Base-by-base conservation (phyloP, 2,797 vertebrate species). In the Tamandua tetradactyla region DNA sequence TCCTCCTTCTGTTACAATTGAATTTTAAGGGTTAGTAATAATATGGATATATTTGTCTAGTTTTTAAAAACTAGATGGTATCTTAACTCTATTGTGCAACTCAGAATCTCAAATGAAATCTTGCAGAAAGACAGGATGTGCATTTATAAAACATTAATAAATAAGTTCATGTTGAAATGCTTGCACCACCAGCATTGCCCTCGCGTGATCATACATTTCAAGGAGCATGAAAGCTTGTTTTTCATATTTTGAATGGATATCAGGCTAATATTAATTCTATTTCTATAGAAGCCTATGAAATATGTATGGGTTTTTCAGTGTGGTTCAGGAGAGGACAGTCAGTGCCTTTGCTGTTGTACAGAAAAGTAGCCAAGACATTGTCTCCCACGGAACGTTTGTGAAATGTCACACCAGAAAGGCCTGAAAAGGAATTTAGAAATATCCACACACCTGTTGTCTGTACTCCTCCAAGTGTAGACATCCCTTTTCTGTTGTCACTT, bases 1-100 rank as follows among this genome's bases (percentile, higher is more conserved):
- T 40, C 59, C 47, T 82, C 12, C 27, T 10, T 30, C 47, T n/a
- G 22, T 42, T 68, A 81, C 30, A 93, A 49, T 69, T 84, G 44
- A 80, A 57, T 69, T 80, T 92, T 84, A 87, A 88, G 83, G 68
- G 42, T 91, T 84, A 74, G 86, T 94, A 81, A 71, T 69, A 71
- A 71, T 66, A 27, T 23, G 55, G 32, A 10, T 66, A 17, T 25
- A 32, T 78, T 72, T 82, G 78, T 64, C 27, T 78, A 59, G n/a
- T 40, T 84, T 76, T 83, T 25, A n/a, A 40, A 69, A 79, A 75
- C 37, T 49, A 72, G 88, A 74, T 47, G 42, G 42, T 47, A 23
- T 66, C 79, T 82, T 23, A 40, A 91, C 75, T 88, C 44, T 37
- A 23, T 86, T 86, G 84, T 90, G 87, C 9, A 52, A 35, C 78